Percentiles rank a stretch among this genome's conserved stretches.
Conservation (phyloP, 2,113 vertebrate species). For the Axis porcinus region DNA sequence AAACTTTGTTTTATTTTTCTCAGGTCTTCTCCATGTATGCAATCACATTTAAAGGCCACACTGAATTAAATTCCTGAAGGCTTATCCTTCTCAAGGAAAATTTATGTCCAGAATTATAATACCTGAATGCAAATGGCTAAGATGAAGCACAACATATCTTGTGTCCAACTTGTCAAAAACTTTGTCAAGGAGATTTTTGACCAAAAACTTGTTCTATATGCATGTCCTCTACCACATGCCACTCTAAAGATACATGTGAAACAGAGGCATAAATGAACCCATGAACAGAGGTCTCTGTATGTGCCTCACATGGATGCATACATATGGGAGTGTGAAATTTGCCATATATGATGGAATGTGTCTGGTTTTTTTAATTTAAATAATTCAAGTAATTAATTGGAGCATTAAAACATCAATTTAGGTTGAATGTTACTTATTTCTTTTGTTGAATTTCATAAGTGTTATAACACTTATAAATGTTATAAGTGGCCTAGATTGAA, state of each 20-base stretch:
- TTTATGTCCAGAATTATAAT: not conserved
- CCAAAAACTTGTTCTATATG: not conserved
- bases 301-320: fast-evolving
- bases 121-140: not conserved
- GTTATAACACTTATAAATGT: not conserved
- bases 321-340: not conserved
- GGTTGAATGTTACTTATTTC: no score
- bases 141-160: not conserved
- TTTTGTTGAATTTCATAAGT: not conserved
- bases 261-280: fast-evolving
- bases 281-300: not conserved
- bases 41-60: not conserved
- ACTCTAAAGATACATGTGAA: not conserved
- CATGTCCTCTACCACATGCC: not conserved
- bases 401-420: not conserved
- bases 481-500: not conserved
- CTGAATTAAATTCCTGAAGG: not conserved
- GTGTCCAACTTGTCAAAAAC: not conserved
- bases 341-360: no score
- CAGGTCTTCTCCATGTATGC: not conserved
- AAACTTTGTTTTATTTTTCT: not conserved
- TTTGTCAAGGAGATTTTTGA: not conserved
- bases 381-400: not conserved
- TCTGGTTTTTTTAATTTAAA: not conserved
- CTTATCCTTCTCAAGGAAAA: not conserved